Percentiles rank a stretch among this genome's conserved stretches.
Evolutionary conservation across 2,113 vertebrate genomes (phyloP).

Genomic region (Hippocampus mohnikei): DNA sequence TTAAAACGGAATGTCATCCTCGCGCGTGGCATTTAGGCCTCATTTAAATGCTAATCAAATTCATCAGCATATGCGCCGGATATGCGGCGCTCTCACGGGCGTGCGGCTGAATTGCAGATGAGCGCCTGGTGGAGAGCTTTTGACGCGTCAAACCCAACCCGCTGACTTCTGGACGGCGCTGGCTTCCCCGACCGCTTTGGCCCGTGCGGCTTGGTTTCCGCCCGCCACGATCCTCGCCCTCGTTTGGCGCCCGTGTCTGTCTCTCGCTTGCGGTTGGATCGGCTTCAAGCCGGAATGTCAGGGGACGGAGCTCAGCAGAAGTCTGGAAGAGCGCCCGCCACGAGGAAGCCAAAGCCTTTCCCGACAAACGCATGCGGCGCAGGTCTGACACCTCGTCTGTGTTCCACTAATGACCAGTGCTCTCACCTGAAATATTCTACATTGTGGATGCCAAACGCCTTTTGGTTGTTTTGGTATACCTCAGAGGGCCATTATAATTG

Average conservation of each 20-base stretch:
- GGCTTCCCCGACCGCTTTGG: conserved; percentile 55
- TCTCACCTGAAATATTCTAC: conserved; percentile 14
- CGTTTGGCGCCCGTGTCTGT: conserved; percentile 52
- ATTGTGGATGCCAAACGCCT: background rate
- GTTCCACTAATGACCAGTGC: conserved; percentile 15
- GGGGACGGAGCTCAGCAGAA: conserved; percentile 56
- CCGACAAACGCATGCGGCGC: conserved; percentile 5
- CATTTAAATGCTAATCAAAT: conserved; percentile 63
- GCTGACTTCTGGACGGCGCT: conserved; percentile 54
- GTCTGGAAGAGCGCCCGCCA: conserved; percentile 64
- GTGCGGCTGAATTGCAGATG: conserved; percentile 55
- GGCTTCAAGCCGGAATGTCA: conserved; percentile 55
- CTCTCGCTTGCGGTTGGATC: conserved; percentile 52
- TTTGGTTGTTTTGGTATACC: background rate
- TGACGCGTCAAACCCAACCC: conserved; percentile 40
- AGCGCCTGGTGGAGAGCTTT: conserved; percentile 32
- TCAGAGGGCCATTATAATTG: too few relatives aligned
- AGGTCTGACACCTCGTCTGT: conserved; percentile 36
- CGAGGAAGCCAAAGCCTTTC: conserved; percentile 32
- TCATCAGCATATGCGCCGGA: conserved; percentile 37
- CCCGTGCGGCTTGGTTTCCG: conserved; percentile 17
- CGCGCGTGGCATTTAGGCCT: conserved; percentile 40
- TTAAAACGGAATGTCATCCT: conserved; percentile 33
- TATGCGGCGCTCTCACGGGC: conserved; percentile 20
- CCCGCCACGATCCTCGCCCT: conserved; percentile 42